Conservation (phyloP, 2,888 invertebrate species). For the Lepidocyrtoides sp. region DNA sequence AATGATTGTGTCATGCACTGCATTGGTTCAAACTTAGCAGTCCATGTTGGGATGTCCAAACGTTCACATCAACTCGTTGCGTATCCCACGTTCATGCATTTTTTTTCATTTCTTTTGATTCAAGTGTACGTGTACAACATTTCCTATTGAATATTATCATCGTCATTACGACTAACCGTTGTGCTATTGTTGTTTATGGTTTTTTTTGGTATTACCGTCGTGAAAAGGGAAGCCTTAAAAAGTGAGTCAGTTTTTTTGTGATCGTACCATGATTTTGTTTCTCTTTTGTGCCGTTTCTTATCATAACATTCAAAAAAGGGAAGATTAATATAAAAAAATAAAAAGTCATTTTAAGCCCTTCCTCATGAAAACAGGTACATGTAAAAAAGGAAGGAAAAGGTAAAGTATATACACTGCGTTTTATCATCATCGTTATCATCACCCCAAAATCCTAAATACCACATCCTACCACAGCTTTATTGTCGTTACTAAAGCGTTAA, state of each 20-base stretch:
- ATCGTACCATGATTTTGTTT: slow-evolving; percentile 32
- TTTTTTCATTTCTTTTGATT: slow-evolving; percentile 37
- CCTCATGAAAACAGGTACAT: slow-evolving; percentile 65
- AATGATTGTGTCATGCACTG: background rate
- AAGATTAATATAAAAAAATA: slow-evolving; percentile 41
- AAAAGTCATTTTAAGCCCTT: slow-evolving; percentile 57
- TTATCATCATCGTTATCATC: background rate
- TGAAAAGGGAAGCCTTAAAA: slow-evolving; percentile 51
- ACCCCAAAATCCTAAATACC: background rate
- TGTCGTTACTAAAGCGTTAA: slow-evolving; percentile 28
- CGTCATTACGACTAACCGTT: background rate
- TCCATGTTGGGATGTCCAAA: slow-evolving; percentile 76
- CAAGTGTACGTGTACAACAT: background rate
- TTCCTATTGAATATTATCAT: slow-evolving; percentile 11
- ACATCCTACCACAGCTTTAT: background rate
- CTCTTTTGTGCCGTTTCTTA: slow-evolving; percentile 32
- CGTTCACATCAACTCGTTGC: slow-evolving; percentile 68
- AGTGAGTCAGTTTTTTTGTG: slow-evolving; percentile 62
- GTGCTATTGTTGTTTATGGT: slow-evolving; percentile 54
- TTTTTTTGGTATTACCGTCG: slow-evolving; percentile 21
- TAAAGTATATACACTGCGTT: slow-evolving; percentile 5
- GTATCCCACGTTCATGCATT: slow-evolving; percentile 54
- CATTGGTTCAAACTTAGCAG: slow-evolving; percentile 62
- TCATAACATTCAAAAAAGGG: slow-evolving; percentile 31
- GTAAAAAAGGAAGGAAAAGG: slow-evolving; percentile 61